A percentile compares a stretch with the other conserved stretches of the same genome.
Conservation (phyloP, 2,797 vertebrate species). For the Florisuga fusca region DNA sequence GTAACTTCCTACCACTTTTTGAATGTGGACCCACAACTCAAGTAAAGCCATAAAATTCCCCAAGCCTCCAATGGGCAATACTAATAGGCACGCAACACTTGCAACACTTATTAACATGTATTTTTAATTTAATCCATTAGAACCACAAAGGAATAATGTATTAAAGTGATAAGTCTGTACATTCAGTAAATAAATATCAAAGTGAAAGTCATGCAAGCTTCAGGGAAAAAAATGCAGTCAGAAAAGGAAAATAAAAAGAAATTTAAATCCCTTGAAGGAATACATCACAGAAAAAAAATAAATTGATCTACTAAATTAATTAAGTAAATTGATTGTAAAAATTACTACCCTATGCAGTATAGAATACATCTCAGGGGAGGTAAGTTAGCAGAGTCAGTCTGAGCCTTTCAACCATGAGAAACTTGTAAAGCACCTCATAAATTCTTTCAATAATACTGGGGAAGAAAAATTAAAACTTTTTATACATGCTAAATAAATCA, state of each 20-base stretch:
- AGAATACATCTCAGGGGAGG: conserved; percentile 51
- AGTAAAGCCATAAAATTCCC: neutral
- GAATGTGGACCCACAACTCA: neutral
- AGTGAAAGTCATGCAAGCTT: conserved; percentile 61
- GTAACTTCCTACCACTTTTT: neutral
- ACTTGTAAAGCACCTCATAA: conserved; percentile 70
- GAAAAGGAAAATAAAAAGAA: conserved; percentile 2
- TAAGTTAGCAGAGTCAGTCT: conserved; percentile 70
- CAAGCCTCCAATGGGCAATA: neutral
- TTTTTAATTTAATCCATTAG: conserved; percentile 75
- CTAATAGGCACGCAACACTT: conserved; percentile 42
- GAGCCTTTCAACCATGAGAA: conserved; percentile 61
- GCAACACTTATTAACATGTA: conserved; percentile 32
- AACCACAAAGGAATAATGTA: conserved; percentile 63
- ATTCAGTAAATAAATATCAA: conserved; percentile 74
- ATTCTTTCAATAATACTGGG: conserved; percentile 20
- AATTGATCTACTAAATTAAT: conserved; percentile 78
- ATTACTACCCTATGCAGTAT: conserved; percentile 62
- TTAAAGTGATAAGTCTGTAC: conserved; percentile 53
- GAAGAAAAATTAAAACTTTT: conserved; percentile 49
- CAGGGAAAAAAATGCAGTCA: conserved; percentile 28
- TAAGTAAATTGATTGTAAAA: conserved; percentile 75
- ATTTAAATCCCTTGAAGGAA: conserved; percentile 73
- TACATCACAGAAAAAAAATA: conserved; percentile 76
- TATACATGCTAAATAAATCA: neutral